Evolutionary conservation across 53 echinoderm and acorn worm species (phyloP).

Genomic region (Temnopleurus reevesii): DNA sequence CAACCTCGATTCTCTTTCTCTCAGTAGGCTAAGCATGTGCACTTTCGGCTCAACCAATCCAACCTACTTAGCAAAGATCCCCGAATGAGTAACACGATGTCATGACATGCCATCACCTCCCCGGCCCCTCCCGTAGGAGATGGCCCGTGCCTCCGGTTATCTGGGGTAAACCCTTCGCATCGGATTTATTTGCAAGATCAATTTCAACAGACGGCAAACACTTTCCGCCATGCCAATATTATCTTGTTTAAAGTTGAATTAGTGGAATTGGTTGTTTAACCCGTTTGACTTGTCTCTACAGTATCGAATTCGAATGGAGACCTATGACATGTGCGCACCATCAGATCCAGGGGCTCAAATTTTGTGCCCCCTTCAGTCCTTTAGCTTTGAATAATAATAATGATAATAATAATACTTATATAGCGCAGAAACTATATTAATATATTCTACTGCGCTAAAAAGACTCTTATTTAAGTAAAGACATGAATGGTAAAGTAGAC

Average conservation of each 20-base stretch:
- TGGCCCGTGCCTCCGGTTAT: background rate
- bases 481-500: no score
- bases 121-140: background rate
- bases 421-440: no score
- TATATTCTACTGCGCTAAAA: no score
- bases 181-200: conserved; percentile 10
- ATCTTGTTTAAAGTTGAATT: background rate
- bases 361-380: no score
- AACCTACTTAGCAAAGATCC: background rate
- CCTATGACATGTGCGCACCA: no score
- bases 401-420: no score
- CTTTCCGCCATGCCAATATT: background rate
- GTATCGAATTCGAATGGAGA: no score
- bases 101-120: background rate
- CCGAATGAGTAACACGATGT: background rate
- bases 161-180: conserved; percentile 1
- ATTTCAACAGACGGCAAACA: background rate
- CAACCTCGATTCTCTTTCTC: background rate
- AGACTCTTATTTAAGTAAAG: no score
- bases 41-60: background rate
- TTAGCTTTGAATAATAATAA: no score
- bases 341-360: no score
- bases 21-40: background rate
- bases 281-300: no score
- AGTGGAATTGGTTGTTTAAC: background rate